Conservation (phyloP, 2,113 vertebrate genomes). For the Oreochromis tanganicae region DNA sequence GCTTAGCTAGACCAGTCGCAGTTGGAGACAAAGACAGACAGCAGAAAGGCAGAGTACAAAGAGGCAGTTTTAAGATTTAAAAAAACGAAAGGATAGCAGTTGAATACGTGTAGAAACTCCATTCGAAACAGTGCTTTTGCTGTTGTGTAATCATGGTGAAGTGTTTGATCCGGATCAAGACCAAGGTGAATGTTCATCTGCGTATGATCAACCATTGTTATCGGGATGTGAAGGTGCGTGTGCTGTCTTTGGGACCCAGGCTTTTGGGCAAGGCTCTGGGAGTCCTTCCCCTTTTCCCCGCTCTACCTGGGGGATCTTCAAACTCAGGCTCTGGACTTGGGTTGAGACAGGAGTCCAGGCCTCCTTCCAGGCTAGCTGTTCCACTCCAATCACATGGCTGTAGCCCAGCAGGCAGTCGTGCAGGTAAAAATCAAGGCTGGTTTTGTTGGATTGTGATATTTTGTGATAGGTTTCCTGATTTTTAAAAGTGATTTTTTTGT, state of each 20-base stretch:
- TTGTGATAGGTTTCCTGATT: neutral
- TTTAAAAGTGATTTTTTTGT: neutral
- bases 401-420: neutral
- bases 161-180: slow-evolving; percentile 86
- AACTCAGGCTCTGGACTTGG: slow-evolving; percentile 17
- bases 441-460: neutral
- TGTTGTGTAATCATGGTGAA: slow-evolving; percentile 78
- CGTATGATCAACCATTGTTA: slow-evolving; percentile 90
- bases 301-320: slow-evolving; percentile 26
- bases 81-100: neutral
- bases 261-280: slow-evolving; percentile 78
- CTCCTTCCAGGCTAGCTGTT: slow-evolving; percentile 31
- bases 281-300: slow-evolving; percentile 62
- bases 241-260: slow-evolving; percentile 83
- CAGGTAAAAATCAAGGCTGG: slow-evolving; percentile 12
- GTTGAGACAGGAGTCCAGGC: slow-evolving; percentile 15
- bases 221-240: slow-evolving; percentile 80
- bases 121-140: neutral
- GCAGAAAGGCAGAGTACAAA: neutral
- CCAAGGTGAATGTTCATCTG: slow-evolving; percentile 86
- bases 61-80: neutral
- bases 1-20: neutral
- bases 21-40: neutral
- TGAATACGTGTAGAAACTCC: neutral
- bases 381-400: slow-evolving; percentile 5